Base-by-base conservation (phyloP, 2,888 invertebrate species). In the Penaeus monodon region DNA sequence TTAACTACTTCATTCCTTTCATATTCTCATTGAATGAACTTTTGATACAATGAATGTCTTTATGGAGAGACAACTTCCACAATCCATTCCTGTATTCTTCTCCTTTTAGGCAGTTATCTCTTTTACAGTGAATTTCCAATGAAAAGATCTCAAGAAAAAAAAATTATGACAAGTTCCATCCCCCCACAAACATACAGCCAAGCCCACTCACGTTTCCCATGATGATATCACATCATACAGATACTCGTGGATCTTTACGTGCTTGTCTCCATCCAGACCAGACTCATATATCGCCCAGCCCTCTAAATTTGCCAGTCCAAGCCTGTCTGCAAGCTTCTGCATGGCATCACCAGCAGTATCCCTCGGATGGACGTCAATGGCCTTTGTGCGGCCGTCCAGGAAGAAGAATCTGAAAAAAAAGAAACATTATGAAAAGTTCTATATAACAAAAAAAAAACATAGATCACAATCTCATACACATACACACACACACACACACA, bases 281-380 rank as follows among this genome's bases (percentile, higher is more conserved):
- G 90, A 89, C 92, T 93, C 93, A 91, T 97, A 98, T 90, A 98
- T 96, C 0, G 98, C 97, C 98, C 98, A 98, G 84, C 98, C 98
- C 90, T 98, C 97, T 29, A 97, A 93, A 84, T 96, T 95, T 77
- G 95, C 94, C 38, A 98, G 94, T 49, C 96, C 97, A 70, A 93
- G 94, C 92, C 98, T 96, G 92, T 97, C 97, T 0, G 98, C 97
- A 57, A 98, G 93, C 91, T 97, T 96, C 4, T 95, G 95, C 6
- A 98, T 96, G 0, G 98, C 97, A 91, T 98, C 98, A 38, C 96
- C 95, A 0, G 97, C 97, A 4, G 98, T 98, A 92, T 98, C 98
- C 1, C 97, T 97, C 0, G 98, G 97, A 93, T 98, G 97, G 44
- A 98, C 96, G 92, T 98, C 97, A 90, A 98, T 97, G 0, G 98